These are phyloP conservation scores for Pitta sordida DNA, from an alignment of 2,113 vertebrate genomes.

Conservation along the genomic window DNA sequence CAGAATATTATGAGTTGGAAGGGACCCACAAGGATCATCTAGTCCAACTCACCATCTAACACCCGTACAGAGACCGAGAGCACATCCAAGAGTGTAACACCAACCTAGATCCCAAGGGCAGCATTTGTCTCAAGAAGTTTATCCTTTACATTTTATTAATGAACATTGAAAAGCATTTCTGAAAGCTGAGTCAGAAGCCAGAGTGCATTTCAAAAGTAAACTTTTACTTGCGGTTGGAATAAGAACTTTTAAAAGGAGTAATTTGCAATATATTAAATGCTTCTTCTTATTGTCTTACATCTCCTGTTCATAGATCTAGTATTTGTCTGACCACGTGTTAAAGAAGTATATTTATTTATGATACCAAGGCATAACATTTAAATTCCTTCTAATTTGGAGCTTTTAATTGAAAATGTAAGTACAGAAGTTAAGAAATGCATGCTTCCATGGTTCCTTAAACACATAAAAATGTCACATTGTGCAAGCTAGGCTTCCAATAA, in stretches of 20 bases:
- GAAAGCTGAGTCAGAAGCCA: neutral
- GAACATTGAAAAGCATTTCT: neutral
- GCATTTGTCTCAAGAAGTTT: neutral
- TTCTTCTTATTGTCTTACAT: neutral
- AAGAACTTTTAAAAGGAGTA: neutral
- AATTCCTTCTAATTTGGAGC: neutral
- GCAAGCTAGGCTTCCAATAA: neutral
- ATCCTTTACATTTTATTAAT: neutral
- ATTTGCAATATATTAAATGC: neutral
- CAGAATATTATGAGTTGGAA: too few species aligned
- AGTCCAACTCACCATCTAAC: too few species aligned
- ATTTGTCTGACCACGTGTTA: neutral
- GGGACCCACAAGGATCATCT: too few species aligned
- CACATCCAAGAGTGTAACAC: too few species aligned
- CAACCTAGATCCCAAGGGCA: neutral
- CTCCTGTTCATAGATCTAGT: neutral
- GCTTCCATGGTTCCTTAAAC: neutral
- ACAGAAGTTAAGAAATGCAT: neutral
- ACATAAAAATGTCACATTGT: neutral
- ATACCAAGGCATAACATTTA: neutral
- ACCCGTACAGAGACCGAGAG: too few species aligned
- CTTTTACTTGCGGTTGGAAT: neutral
- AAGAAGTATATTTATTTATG: neutral
- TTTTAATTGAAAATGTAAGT: neutral
- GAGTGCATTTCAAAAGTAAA: neutral